phyloP scores from a whole-genome alignment of 2,888 invertebrate genomes.

The Congeria kusceri region DNA sequence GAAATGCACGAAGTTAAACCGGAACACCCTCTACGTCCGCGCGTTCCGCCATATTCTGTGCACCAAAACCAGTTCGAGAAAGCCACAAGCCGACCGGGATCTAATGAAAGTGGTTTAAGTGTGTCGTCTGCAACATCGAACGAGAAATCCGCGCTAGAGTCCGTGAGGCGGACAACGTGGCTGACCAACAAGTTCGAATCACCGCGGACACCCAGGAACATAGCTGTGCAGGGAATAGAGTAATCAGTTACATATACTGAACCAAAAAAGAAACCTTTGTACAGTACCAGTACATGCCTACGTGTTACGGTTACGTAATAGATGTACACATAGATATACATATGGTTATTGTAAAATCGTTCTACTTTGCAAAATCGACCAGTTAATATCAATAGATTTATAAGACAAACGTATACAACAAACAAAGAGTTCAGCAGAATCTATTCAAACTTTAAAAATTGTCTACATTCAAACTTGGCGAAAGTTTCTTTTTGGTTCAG shows the following conservation, averaged over 20 bases:
- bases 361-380: too few relatives aligned
- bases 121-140: slow-evolving; percentile 10
- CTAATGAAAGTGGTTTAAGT: slow-evolving; percentile 3
- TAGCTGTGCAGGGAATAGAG: not conserved
- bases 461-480: too few relatives aligned
- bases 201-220: slow-evolving; percentile 8
- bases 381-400: too few relatives aligned
- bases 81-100: not conserved
- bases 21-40: not conserved
- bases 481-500: too few relatives aligned
- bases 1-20: slow-evolving; percentile 10
- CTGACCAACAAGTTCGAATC: slow-evolving; percentile 8
- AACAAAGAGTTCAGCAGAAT: too few relatives aligned
- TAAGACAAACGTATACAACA: too few relatives aligned
- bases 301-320: too few relatives aligned
- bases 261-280: too few relatives aligned
- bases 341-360: too few relatives aligned
- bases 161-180: slow-evolving; percentile 12
- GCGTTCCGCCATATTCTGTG: not conserved
- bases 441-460: too few relatives aligned
- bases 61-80: not conserved
- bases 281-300: too few relatives aligned
- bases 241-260: not conserved
- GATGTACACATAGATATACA: too few relatives aligned
- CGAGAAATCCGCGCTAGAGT: slow-evolving; percentile 10